Percentiles rank a stretch among this genome's conserved stretches.
Evolutionary conservation across 2,797 vertebrate species (phyloP).

Genomic region (Potorous gilbertii): DNA sequence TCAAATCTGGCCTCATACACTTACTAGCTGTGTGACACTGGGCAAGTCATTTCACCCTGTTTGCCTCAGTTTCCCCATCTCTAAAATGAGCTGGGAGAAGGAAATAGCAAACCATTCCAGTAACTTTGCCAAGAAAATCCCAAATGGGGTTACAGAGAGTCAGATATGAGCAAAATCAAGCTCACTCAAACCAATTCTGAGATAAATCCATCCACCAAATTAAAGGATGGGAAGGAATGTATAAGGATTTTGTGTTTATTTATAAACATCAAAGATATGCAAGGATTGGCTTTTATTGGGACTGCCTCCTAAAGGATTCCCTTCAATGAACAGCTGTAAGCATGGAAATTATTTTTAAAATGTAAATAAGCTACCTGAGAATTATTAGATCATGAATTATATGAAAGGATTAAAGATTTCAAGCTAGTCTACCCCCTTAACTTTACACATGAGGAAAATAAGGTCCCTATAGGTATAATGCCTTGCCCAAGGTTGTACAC

Average conservation of each 20-base stretch:
- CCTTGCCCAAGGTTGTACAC: background rate
- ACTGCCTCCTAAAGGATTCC: background rate
- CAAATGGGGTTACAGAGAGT: background rate
- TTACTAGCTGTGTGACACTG: background rate
- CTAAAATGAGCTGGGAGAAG: too few species aligned
- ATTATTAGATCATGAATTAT: background rate
- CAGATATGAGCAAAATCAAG: background rate
- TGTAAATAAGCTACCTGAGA: background rate
- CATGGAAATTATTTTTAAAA: background rate
- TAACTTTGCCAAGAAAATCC: background rate
- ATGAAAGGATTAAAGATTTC: background rate
- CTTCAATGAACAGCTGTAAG: background rate
- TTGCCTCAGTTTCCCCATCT: background rate
- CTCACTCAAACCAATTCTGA: background rate
- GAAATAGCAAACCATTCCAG: too few species aligned
- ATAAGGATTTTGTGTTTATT: background rate
- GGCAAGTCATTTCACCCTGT: background rate
- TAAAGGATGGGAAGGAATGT: background rate
- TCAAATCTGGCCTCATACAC: background rate
- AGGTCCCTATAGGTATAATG: background rate
- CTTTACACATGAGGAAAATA: background rate
- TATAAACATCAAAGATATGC: background rate
- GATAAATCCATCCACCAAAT: background rate
- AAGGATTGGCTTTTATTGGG: background rate
- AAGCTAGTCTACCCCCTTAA: background rate